Conservation (phyloP, 2,888 invertebrate genomes). For the Orgyia antiqua region DNA sequence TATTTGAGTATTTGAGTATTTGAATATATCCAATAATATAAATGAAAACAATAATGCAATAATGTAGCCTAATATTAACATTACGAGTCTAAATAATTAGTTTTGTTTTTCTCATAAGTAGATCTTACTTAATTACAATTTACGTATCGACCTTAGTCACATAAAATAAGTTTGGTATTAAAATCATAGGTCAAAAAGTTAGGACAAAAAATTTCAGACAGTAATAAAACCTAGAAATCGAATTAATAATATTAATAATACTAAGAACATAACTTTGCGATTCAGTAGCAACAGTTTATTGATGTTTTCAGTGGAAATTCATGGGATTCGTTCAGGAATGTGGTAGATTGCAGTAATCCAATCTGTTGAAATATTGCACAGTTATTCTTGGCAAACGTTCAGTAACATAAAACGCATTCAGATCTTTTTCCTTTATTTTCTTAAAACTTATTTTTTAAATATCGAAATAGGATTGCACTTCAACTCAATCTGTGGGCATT, state of each 20-base stretch:
- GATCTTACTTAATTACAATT: too few relatives aligned
- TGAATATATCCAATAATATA: too few relatives aligned
- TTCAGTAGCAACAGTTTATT: slow-evolving; percentile 6
- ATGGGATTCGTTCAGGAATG: slow-evolving; percentile 9
- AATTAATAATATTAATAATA: slow-evolving; percentile 5
- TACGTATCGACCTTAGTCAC: too few relatives aligned
- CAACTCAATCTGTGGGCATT: not conserved
- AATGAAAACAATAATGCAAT: too few relatives aligned
- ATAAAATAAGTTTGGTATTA: too few relatives aligned
- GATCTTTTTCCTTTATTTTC: not conserved
- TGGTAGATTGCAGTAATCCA: slow-evolving; percentile 7
- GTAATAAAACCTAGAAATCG: too few relatives aligned
- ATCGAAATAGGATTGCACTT: not conserved
- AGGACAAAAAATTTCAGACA: too few relatives aligned
- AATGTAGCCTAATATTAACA: too few relatives aligned
- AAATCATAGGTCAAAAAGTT: too few relatives aligned
- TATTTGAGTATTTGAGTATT: too few relatives aligned
- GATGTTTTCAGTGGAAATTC: slow-evolving; percentile 5
- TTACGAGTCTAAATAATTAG: too few relatives aligned
- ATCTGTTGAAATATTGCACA: slow-evolving; percentile 7
- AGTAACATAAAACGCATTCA: slow-evolving; percentile 6
- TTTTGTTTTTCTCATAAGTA: too few relatives aligned
- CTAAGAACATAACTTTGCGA: slow-evolving; percentile 5
- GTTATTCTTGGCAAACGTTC: slow-evolving; percentile 8
- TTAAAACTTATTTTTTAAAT: not conserved